Evolutionary conservation across 2,888 invertebrate genomes (phyloP), one percentile per base, ranked within the genome.

Genomic region (Pristionchus fissidentatus): DNA sequence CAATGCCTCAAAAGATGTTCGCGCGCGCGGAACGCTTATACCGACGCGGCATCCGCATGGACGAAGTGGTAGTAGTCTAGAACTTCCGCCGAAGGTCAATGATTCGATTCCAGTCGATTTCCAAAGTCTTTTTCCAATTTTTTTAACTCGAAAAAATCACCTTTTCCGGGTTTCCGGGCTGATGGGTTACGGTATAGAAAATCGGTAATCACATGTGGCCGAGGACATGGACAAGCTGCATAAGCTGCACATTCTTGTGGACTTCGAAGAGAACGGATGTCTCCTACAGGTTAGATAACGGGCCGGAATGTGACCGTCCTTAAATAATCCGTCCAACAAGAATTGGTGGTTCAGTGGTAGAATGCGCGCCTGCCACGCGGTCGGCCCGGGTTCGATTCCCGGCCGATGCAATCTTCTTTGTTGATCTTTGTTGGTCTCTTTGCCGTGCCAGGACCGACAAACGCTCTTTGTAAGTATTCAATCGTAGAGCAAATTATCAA

Each of bases 381-480:
- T 87, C 90, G 90, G 86, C 88, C 90, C 87, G 90, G 88, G 90
- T 90, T 90, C 90, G 90, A 90, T 90, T 90, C 89, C 87, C 90
- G 89, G 89, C 86, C 89, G 86, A 88, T 89, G 88, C 90, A 89
- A 86, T 85, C 13, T 41, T 79, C n/a, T 52, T 77, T 49, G 32
- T 52, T 57, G 79, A 93, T 94, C 86, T 94, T 94, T n/a, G n/a
- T n/a, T n/a, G n/a, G n/a, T n/a, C 91, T 93, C 93, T 52, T 97
- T 97, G 94, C 97, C 97, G 90, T 95, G 97, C 93, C 97, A 99
- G 93, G 98, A 99, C 92, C 94, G 98, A 88, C 99, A 98, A 0
- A 99, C 99, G 0, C 93, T 99, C 46, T 99, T 99, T 93, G 98
- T 99, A 93, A 96, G 98, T 66, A 99, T 99, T 90, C 98, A 99